Percentiles rank a stretch among this genome's conserved stretches.
These are phyloP conservation scores for Digitonthophagus gazella DNA, from an alignment of 2,888 invertebrate species.

Conservation along the genomic window DNA sequence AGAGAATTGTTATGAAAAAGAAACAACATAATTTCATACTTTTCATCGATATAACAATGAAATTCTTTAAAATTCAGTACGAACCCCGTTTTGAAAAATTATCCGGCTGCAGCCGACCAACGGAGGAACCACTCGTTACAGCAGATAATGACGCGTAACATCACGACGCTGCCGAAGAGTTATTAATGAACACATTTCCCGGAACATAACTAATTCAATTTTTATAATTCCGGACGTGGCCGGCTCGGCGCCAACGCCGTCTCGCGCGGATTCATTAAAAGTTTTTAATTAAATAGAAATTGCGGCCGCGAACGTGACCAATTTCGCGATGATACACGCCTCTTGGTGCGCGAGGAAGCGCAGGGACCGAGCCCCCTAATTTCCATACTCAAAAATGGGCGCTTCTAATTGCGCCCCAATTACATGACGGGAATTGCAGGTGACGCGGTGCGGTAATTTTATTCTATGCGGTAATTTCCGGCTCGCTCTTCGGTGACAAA, in stretches of 20 bases:
- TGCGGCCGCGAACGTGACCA: conserved; percentile 24
- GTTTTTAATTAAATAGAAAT: conserved; percentile 45
- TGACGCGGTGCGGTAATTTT: not conserved
- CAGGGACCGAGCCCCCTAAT: not conserved
- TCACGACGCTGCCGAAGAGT: not conserved
- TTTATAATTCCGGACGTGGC: conserved; percentile 38
- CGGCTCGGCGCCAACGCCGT: conserved; percentile 34
- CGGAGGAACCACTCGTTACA: not conserved
- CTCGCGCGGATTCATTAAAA: conserved; percentile 43
- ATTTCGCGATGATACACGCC: conserved; percentile 15
- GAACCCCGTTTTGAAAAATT: not conserved
- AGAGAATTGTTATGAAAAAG: too few relatives aligned
- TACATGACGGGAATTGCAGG: not conserved
- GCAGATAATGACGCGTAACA: not conserved
- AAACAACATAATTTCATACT: not conserved
- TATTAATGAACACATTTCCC: conserved; percentile 14
- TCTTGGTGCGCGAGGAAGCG: not conserved
- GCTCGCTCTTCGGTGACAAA: not conserved
- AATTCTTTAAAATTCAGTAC: not conserved
- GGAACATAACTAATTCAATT: conserved; percentile 18
- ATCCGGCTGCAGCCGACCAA: not conserved
- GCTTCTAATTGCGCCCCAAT: not conserved
- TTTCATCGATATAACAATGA: not conserved
- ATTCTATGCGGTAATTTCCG: not conserved
- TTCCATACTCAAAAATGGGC: not conserved